Evolutionary conservation across 2,113 vertebrate species (phyloP).

Genomic region (Saccopteryx bilineata): DNA sequence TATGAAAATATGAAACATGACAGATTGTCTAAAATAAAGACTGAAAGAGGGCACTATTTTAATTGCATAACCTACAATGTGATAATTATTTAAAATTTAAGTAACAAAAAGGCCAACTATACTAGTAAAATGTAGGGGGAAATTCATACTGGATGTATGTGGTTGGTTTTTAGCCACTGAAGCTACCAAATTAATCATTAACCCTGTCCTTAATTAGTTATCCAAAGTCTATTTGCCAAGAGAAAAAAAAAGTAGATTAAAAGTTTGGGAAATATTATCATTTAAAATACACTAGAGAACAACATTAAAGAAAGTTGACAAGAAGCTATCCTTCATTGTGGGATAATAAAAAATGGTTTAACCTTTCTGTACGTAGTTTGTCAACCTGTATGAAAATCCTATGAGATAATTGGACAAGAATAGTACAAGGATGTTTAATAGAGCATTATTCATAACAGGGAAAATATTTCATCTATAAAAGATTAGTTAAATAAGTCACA

Average conservation of each 20-base stretch:
- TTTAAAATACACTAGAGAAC: slow-evolving; percentile 27
- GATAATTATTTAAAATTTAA: neutral
- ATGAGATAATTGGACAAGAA: neutral
- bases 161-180: slow-evolving; percentile 13
- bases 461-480: slow-evolving; percentile 2
- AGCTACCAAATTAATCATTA: slow-evolving; percentile 42
- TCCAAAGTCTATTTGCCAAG: neutral
- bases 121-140: neutral
- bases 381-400: slow-evolving; percentile 21
- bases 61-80: neutral
- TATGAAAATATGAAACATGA: neutral
- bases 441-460: slow-evolving; percentile 13
- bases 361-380: neutral
- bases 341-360: neutral
- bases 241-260: neutral
- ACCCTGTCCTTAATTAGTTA: neutral
- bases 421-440: neutral
- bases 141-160: neutral
- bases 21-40: neutral
- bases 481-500: slow-evolving; percentile 23
- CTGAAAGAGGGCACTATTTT: neutral
- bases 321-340: neutral
- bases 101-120: neutral
- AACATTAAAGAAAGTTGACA: neutral
- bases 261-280: neutral